Evolutionary conservation across 2,888 invertebrate species (phyloP), one percentile per base, ranked within the genome.

Genomic region (Apamea crenata): DNA sequence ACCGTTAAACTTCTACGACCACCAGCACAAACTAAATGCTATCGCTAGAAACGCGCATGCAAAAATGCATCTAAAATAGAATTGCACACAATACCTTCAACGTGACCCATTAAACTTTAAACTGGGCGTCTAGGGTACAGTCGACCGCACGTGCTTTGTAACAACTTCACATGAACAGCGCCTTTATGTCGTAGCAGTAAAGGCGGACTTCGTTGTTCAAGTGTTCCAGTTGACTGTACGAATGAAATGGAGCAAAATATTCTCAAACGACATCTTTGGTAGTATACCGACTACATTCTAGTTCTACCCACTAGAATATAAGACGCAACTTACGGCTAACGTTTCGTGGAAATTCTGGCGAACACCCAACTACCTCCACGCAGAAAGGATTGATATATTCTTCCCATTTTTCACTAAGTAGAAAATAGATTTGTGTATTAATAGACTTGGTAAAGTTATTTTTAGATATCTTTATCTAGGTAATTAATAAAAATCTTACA

Each of bases 41-140:
- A 78, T 69, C 40, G 56, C 59, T 56, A 80, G 53, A 87, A 77
- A 50, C 59, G 53, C 79, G 67, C 75, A 77, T 83, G 76, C 76
- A 86, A 83, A 83, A 87, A 87, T 85, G 77, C 81, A 86, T 80
- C 72, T 82, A 67, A 85, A 87, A 85, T 76, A 84, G 81, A 74
- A 84, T 72, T 74, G 77, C 81, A 77, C 77, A 85, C 84, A 81
- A 80, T 81, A 82, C 85, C 84, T 83, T 86, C 89, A 83, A 87
- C 87, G 87, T 92, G 93, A 92, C 93, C 93, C 91, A 93, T 91
- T 91, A 91, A 93, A 92, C 90, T 93, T 91, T 90, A 88, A 90
- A 87, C 89, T 87, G 82, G 80, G 82, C 74, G 80, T 80, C 80
- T 83, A 47, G 53, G 36, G 36, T 68, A 80, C 68, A 68, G 77